Conservation (phyloP, 1,140 invertebrate genomes). For the Leptinotarsa undecemlineata region DNA sequence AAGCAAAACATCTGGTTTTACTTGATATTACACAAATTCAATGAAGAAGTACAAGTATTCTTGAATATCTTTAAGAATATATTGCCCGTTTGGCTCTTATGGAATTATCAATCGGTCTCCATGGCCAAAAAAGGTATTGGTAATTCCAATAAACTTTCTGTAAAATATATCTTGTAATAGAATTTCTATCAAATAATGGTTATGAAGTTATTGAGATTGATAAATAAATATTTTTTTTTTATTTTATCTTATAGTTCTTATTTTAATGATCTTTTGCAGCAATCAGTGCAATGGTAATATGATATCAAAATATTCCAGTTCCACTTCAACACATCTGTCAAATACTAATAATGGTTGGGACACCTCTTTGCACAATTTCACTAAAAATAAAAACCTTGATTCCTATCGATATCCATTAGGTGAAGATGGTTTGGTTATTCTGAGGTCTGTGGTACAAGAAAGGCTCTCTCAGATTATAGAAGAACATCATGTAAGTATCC, state of each 20-base stretch:
- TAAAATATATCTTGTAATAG: no score
- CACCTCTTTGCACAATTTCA: conserved; percentile 31
- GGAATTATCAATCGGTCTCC: no score
- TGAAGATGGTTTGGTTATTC: conserved; percentile 79
- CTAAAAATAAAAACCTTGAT: conserved; percentile 27
- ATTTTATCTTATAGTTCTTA: neutral
- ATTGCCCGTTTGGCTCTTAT: no score
- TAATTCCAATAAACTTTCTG: no score
- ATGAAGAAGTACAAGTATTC: no score
- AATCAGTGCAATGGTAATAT: conserved; percentile 6
- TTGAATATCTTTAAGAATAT: no score
- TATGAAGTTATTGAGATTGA: no score
- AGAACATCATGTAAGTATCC: conserved; percentile 70
- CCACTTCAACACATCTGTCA: conserved; percentile 46
- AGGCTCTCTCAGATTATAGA: conserved; percentile 78
- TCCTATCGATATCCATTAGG: conserved; percentile 49
- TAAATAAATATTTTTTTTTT: no score
- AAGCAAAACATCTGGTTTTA: no score
- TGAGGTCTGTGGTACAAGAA: conserved; percentile 77
- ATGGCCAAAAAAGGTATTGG: no score
- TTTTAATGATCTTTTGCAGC: neutral
- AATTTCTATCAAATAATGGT: no score
- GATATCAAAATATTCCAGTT: conserved; percentile 24
- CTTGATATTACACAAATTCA: no score
- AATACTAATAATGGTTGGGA: conserved; percentile 52